Conservation (phyloP, 2,113 vertebrate genomes). For the Triplophysa dalaica region DNA sequence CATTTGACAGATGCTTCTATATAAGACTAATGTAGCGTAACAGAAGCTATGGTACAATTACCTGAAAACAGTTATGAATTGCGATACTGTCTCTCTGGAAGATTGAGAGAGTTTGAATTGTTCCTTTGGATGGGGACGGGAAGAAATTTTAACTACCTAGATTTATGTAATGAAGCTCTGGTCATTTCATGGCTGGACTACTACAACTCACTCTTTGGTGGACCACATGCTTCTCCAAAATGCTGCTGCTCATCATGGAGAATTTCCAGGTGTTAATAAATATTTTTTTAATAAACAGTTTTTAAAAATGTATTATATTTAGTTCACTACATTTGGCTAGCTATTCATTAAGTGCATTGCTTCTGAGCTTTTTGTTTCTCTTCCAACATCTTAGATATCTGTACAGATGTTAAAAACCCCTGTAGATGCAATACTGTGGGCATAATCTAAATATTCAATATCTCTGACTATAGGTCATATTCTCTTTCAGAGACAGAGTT, state of each 20-base stretch:
- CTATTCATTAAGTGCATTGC: background rate
- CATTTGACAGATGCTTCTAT: conserved; percentile 39
- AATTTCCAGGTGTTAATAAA: background rate
- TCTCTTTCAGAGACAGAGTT: background rate
- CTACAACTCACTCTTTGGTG: background rate
- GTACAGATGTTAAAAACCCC: background rate
- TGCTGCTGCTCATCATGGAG: background rate
- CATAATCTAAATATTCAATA: background rate
- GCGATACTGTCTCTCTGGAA: conserved; percentile 42
- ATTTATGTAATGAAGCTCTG: background rate
- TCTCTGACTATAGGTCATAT: background rate
- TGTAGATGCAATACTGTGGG: background rate
- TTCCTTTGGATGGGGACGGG: background rate
- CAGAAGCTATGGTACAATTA: conserved; percentile 58
- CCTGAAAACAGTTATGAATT: conserved; percentile 51
- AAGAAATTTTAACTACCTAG: background rate
- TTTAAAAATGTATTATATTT: too few relatives aligned
- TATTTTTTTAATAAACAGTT: background rate
- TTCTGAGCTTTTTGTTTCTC: background rate
- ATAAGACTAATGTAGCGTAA: conserved; percentile 44
- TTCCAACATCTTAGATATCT: background rate
- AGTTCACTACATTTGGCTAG: background rate
- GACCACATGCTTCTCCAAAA: background rate
- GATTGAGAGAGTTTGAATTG: background rate
- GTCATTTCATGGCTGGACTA: background rate